Evolutionary conservation across 2,797 vertebrate species (phyloP).

Genomic region (Melopsittacus undulatus): DNA sequence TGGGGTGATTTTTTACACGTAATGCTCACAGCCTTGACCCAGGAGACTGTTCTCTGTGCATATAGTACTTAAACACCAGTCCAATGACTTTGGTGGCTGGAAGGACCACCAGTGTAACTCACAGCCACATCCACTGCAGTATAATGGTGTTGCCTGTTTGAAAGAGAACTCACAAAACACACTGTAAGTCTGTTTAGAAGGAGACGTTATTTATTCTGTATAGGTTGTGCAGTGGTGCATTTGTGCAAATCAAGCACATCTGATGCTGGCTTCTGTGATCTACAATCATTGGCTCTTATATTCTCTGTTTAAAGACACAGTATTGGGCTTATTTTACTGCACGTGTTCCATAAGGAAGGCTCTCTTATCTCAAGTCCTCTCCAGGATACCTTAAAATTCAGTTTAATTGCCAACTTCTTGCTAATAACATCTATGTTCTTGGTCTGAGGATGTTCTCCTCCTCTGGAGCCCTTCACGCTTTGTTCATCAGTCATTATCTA

Average conservation of each 20-base stretch:
- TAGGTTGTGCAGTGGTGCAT: neutral
- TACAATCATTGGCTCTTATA: neutral
- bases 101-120: fast-evolving
- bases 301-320: neutral
- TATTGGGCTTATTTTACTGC: neutral
- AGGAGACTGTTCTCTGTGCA: fast-evolving
- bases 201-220: neutral
- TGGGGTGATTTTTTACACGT: fast-evolving
- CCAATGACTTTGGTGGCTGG: neutral
- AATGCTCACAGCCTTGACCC: fast-evolving
- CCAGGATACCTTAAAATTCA: neutral
- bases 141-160: fast-evolving
- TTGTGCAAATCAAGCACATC: neutral
- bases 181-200: neutral
- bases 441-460: neutral
- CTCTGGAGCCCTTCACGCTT: neutral
- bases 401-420: neutral
- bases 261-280: neutral
- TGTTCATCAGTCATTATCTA: neutral
- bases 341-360: neutral
- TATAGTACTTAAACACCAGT: neutral
- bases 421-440: neutral
- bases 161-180: neutral
- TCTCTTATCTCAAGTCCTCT: neutral
- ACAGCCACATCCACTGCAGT: fast-evolving